Evolutionary conservation across 2,888 invertebrate species (phyloP).

Genomic region (Dryomyza anilis): DNA sequence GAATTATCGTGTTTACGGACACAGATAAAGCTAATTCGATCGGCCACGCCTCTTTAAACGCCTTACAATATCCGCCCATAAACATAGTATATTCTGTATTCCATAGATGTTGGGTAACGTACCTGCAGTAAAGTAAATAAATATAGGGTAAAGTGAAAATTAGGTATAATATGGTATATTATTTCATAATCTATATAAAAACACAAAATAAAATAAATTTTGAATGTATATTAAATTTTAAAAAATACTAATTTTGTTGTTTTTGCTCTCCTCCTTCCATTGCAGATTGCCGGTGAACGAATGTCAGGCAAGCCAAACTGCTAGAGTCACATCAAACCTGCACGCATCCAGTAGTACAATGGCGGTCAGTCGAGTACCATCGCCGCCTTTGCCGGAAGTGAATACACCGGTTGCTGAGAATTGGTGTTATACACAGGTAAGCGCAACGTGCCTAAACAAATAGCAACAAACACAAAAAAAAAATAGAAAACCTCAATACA

Average conservation of each 20-base stretch:
- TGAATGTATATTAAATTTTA: too few species aligned
- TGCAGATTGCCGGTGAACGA: slow-evolving; percentile 80
- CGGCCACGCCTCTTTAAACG: too few species aligned
- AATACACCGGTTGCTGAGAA: slow-evolving; percentile 98
- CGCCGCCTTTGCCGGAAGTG: slow-evolving; percentile 92
- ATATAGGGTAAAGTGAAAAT: too few species aligned
- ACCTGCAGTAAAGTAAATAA: too few species aligned
- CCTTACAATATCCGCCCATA: too few species aligned
- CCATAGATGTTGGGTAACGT: too few species aligned
- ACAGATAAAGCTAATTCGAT: too few species aligned
- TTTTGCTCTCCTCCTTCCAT: slow-evolving; percentile 45
- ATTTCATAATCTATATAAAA: too few species aligned
- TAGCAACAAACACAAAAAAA: background rate
- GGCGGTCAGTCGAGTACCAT: slow-evolving; percentile 96
- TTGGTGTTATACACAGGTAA: slow-evolving; percentile 99
- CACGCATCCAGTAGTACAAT: slow-evolving; percentile 84
- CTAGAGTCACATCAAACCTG: slow-evolving; percentile 83
- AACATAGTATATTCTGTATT: too few species aligned
- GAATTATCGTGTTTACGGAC: too few species aligned
- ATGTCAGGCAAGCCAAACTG: slow-evolving; percentile 81
- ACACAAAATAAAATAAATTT: too few species aligned
- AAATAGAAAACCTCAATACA: background rate
- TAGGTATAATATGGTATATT: too few species aligned
- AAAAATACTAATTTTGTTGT: background rate
- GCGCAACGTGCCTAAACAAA: slow-evolving; percentile 30